A percentile compares a stretch with the other conserved stretches of the same genome.
phyloP scores from a whole-genome alignment of 2,888 invertebrate species.

The Drosophila mettleri region DNA sequence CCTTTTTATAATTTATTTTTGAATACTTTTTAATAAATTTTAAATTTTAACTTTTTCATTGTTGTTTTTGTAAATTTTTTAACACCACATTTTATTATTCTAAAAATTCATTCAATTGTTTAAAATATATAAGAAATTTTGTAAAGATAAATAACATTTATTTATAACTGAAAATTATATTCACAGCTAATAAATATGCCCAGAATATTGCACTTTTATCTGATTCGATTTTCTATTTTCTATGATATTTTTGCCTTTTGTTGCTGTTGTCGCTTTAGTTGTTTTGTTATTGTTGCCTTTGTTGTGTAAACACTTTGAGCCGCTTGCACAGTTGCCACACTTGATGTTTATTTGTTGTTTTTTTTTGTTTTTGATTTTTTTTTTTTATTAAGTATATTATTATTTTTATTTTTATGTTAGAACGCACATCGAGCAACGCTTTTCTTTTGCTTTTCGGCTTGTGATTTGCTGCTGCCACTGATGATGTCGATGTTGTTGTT shows the following conservation, averaged over 20 bases:
- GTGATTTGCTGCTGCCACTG: constrained; percentile 48
- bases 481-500: constrained; percentile 40
- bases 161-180: background rate
- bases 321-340: constrained; percentile 36
- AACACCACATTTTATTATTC: background rate
- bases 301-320: constrained; percentile 45
- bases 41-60: too few relatives aligned
- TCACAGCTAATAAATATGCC: background rate
- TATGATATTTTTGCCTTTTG: constrained; percentile 44
- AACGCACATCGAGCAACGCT: constrained; percentile 52
- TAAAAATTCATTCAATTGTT: constrained; percentile 7
- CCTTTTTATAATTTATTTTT: background rate
- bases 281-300: constrained; percentile 22
- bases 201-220: constrained; percentile 15
- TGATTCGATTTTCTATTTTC: constrained; percentile 24
- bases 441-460: constrained; percentile 66
- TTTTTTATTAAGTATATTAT: constrained; percentile 17
- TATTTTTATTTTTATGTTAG: constrained; percentile 39
- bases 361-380: constrained; percentile 15
- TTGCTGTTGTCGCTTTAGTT: constrained; percentile 21
- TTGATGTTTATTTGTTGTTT: constrained; percentile 23
- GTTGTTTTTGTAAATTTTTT: background rate
- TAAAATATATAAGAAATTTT: background rate
- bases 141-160: background rate
- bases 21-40: background rate